Percentiles rank a stretch among this genome's conserved stretches.
Evolutionary conservation across 2,113 vertebrate species (phyloP).

Genomic region (Steatornis caripensis): DNA sequence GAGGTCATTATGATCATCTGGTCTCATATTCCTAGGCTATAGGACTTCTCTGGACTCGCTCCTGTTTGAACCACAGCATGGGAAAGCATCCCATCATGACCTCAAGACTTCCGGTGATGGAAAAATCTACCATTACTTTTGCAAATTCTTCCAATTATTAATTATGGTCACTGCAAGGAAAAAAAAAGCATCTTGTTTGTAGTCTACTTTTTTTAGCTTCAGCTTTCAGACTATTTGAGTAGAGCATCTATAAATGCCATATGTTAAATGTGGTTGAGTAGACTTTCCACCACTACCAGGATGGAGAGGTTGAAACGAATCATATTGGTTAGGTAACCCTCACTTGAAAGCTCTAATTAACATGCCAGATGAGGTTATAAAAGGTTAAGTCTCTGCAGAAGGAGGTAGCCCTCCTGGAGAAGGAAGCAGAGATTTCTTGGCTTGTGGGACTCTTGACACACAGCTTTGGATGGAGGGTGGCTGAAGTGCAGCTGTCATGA

Average conservation of each 20-base stretch:
- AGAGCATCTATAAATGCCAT: neutral
- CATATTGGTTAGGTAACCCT: neutral
- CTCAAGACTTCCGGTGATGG: neutral
- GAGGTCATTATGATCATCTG: neutral
- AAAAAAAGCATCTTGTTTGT: neutral
- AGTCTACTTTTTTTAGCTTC: neutral
- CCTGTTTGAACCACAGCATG: neutral
- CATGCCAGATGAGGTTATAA: neutral
- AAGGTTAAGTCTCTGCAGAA: neutral
- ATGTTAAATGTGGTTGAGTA: neutral
- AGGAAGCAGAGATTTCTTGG: neutral
- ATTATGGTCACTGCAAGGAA: neutral
- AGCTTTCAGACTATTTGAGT: neutral
- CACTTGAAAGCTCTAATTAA: neutral
- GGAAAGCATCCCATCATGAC: neutral
- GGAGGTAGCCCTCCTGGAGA: neutral
- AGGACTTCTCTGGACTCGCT: neutral
- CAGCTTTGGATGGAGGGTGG: neutral
- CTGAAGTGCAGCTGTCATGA: neutral
- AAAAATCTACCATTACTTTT: neutral
- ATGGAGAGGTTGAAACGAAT: neutral
- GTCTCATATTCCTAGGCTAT: neutral
- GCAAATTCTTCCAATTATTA: neutral
- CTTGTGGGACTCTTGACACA: neutral
- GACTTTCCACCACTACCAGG: neutral